These are phyloP conservation scores for Xanthia icteritia DNA, from an alignment of 2,888 invertebrate species.

Conservation along the genomic window DNA sequence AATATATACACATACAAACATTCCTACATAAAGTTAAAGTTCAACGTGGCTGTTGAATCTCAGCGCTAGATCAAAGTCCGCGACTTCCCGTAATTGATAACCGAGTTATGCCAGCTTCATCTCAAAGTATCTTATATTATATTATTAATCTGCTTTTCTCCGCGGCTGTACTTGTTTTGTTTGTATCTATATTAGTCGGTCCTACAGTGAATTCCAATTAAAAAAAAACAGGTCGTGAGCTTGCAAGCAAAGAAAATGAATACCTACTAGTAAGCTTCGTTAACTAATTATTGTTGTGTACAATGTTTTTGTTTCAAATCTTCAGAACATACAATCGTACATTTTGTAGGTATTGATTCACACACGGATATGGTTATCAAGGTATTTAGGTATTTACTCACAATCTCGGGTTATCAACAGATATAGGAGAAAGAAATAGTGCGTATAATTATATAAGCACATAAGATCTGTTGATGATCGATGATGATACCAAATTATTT, in stretches of 20 bases:
- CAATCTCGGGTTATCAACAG: slow-evolving; percentile 31
- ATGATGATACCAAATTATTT: slow-evolving; percentile 3
- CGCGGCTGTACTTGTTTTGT: neutral
- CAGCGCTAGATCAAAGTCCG: slow-evolving; percentile 48
- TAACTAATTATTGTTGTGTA: neutral
- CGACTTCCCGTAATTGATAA: slow-evolving; percentile 42
- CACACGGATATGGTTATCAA: slow-evolving; percentile 50
- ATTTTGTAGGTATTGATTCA: slow-evolving; percentile 13
- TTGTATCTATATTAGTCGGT: neutral
- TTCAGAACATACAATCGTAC: neutral
- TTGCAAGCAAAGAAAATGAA: neutral
- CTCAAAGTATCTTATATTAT: neutral
- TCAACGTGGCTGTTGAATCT: neutral
- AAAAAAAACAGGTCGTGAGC: neutral
- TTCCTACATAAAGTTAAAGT: neutral
- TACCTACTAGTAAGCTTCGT: too few relatives aligned
- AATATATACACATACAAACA: neutral
- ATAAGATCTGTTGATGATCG: slow-evolving; percentile 26
- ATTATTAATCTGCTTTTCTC: neutral
- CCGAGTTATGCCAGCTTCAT: neutral
- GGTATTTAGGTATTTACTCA: slow-evolving; percentile 13
- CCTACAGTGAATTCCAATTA: neutral
- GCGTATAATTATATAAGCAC: slow-evolving; percentile 2
- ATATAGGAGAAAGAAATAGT: slow-evolving; percentile 10
- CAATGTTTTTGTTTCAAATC: neutral